Percentiles rank a stretch among this genome's conserved stretches.
phyloP scores from a whole-genome alignment of 2,113 vertebrate species.

The Microcebus murinus region DNA sequence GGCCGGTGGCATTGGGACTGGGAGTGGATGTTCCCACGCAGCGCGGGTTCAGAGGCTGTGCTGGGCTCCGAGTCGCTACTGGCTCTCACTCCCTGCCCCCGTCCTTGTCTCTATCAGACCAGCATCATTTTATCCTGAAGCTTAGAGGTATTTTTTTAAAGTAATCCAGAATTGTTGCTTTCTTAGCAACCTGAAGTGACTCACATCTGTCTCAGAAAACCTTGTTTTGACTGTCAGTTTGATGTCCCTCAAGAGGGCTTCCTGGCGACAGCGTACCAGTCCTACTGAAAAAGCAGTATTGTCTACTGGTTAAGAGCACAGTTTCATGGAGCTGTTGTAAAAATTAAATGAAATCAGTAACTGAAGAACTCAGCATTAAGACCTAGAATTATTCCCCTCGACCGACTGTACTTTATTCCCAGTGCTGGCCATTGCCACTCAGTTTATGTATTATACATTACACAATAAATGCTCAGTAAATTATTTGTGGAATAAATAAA shows the following conservation, averaged over 20 bases:
- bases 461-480: neutral
- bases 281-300: neutral
- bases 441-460: too few relatives aligned
- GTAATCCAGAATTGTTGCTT: neutral
- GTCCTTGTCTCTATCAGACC: neutral
- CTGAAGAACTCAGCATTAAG: neutral
- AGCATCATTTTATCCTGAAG: neutral
- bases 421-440: neutral
- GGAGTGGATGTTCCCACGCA: fast-evolving
- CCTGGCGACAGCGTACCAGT: neutral
- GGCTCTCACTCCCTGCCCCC: neutral
- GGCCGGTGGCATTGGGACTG: neutral
- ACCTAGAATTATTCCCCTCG: neutral
- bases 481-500: neutral
- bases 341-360: neutral
- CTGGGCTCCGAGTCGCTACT: neutral
- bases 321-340: neutral
- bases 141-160: neutral
- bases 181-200: neutral
- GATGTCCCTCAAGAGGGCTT: neutral
- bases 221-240: neutral
- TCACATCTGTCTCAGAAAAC: neutral
- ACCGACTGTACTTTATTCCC: too few relatives aligned
- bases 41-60: fast-evolving
- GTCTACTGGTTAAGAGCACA: neutral